These are phyloP conservation scores for Dendropsophus ebraccatus DNA, from an alignment of 2,113 vertebrate genomes.

Conservation along the genomic window DNA sequence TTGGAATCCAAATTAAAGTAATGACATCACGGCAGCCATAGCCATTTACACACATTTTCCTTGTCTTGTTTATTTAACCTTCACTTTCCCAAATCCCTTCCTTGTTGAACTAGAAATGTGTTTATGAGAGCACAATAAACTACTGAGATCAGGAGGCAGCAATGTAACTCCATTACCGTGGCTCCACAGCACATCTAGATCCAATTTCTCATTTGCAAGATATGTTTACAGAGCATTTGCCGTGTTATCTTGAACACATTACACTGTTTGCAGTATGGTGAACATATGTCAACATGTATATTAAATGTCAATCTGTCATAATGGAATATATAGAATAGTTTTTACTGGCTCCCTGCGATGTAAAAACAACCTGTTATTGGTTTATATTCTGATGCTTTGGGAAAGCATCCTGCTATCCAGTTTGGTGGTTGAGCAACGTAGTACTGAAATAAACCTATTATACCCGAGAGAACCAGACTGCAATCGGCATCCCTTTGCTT, in stretches of 20 bases:
- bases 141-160: slow-evolving; percentile 67
- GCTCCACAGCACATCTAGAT: slow-evolving; percentile 71
- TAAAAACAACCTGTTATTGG: slow-evolving; percentile 25
- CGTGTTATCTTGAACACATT: slow-evolving; percentile 68
- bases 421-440: neutral
- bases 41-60: slow-evolving; percentile 24
- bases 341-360: neutral
- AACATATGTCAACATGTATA: slow-evolving; percentile 42
- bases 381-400: slow-evolving; percentile 21
- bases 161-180: slow-evolving; percentile 73
- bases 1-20: neutral
- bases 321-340: slow-evolving; percentile 18
- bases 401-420: neutral
- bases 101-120: slow-evolving; percentile 76
- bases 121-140: slow-evolving; percentile 75
- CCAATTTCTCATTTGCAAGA: slow-evolving; percentile 68
- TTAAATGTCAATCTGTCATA: slow-evolving; percentile 42
- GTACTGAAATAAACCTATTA: slow-evolving; percentile 2
- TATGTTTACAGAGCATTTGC: slow-evolving; percentile 68
- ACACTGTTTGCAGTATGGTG: slow-evolving; percentile 39
- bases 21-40: slow-evolving; percentile 4
- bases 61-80: slow-evolving; percentile 29
- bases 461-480: neutral
- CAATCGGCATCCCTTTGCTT: slow-evolving; percentile 7
- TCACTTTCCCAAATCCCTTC: slow-evolving; percentile 61